Conservation (phyloP, 2,113 vertebrate species). For the Corynorhinus townsendii region DNA sequence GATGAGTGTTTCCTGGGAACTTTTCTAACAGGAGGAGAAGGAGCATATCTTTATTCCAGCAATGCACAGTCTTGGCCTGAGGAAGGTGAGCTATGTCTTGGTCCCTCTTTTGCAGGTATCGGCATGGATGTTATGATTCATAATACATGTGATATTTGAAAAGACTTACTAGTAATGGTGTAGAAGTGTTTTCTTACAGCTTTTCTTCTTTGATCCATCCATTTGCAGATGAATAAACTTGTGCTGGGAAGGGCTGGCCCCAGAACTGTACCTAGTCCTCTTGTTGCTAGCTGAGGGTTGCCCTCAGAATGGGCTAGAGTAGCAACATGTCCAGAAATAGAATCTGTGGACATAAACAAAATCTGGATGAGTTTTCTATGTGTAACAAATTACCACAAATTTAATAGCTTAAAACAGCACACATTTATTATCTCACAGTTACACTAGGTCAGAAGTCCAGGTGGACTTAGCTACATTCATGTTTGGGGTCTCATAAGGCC, state of each 20-base stretch:
- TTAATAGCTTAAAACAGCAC: conserved; percentile 11
- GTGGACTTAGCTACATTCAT: neutral
- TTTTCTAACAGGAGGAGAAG: conserved; percentile 86
- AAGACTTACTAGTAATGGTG: neutral
- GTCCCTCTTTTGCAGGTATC: neutral
- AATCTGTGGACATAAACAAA: conserved; percentile 1
- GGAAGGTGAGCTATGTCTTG: conserved; percentile 85
- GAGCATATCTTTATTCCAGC: conserved; percentile 85
- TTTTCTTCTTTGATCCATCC: neutral
- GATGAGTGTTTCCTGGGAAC: conserved; percentile 87
- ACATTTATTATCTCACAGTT: neutral
- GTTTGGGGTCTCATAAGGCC: neutral
- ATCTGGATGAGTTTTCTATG: neutral
- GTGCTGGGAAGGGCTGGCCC: neutral
- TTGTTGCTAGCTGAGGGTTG: neutral
- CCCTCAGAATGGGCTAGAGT: neutral
- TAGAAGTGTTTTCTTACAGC: neutral
- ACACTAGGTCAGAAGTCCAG: neutral
- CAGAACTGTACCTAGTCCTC: neutral
- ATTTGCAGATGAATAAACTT: conserved; percentile 7
- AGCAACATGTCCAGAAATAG: neutral
- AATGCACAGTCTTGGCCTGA: conserved; percentile 84
- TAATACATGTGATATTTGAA: conserved; percentile 25
- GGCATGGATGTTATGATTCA: neutral
- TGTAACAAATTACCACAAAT: conserved; percentile 5